These are phyloP conservation scores for Heteropelma amictum DNA, from an alignment of 2,888 invertebrate genomes.

Conservation along the genomic window DNA sequence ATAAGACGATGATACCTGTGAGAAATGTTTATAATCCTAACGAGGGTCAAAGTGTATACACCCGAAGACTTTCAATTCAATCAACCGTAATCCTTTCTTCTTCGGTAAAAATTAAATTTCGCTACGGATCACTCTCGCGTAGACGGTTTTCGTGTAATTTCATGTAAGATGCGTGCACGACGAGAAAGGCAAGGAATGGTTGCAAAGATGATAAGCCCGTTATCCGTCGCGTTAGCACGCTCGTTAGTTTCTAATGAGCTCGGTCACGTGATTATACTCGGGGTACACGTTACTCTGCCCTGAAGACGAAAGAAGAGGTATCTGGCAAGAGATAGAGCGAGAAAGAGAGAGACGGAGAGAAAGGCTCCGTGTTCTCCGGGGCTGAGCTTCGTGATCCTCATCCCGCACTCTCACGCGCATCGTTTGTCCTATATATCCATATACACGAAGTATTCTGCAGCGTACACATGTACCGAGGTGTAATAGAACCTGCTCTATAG, in stretches of 20 bases:
- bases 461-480: not conserved
- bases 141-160: conserved; percentile 9
- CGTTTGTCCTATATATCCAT: not conserved
- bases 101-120: not conserved
- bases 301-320: conserved; percentile 9
- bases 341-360: not conserved
- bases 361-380: not conserved
- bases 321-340: not conserved
- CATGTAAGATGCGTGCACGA: conserved; percentile 16
- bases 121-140: not conserved
- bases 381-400: conserved; percentile 3
- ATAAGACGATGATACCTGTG: too few relatives aligned
- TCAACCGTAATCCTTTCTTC: not conserved
- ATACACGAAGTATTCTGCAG: not conserved
- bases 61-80: not conserved
- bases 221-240: conserved; percentile 57
- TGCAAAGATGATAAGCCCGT: conserved; percentile 46
- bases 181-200: not conserved
- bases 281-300: conserved; percentile 5
- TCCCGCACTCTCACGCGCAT: not conserved
- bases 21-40: too few relatives aligned
- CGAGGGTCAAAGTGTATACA: too few relatives aligned
- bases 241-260: conserved; percentile 59
- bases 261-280: conserved; percentile 55
- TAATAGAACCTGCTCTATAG: not conserved